Evolutionary conservation across 2,113 vertebrate genomes (phyloP), one percentile per base, ranked within the genome.

Genomic region (Ophiodon elongatus): DNA sequence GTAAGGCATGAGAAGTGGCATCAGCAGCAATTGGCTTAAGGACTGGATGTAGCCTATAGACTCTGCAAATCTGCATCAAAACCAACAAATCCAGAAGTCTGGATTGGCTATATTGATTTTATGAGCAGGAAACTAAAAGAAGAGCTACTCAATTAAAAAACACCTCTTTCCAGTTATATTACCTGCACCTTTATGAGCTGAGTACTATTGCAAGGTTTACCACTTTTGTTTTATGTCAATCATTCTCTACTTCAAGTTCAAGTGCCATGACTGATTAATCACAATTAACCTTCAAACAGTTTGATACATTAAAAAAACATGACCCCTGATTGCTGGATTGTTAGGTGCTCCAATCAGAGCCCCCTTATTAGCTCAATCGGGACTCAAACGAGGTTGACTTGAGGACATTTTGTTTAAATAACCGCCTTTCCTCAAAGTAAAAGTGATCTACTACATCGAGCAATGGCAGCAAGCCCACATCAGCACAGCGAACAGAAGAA

Each of bases 211-310:
- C 4, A 23, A 29, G 37, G 37, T 63, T 85, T 62, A 37, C 21
- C 45, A 69, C 37, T 43, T 33, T 59, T 72, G 66, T 72, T 81
- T 76, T 64, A 70, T 52, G 21, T 69, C 75, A 79, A 75, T 64
- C 19, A 67, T 63, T 66, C 69, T 45, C 75, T 52, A 50, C 43
- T 76, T 71, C 45, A 83, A 29, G 45, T 63, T 71, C 63, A 88
- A 88, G 88, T 60, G 56, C 62, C 43, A 39, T 62, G 76, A 73
- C 74, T 77, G 67, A 90, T 91, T 76, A 78, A 68, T 67, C 64
- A 13, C 62, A 72, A 84, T 67, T 82, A 23, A 70, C 73, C 33
- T 82, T 74, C 54, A 77, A 67, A 74, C 57, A 43, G 62, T 77
- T 71, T 60, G 71, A 72, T 68, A 6, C 68, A 72, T 60, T 17